Percentiles rank a stretch among this genome's conserved stretches.
These are phyloP conservation scores for Drosophila orosa DNA, from an alignment of 1,140 invertebrate genomes.

Conservation along the genomic window DNA sequence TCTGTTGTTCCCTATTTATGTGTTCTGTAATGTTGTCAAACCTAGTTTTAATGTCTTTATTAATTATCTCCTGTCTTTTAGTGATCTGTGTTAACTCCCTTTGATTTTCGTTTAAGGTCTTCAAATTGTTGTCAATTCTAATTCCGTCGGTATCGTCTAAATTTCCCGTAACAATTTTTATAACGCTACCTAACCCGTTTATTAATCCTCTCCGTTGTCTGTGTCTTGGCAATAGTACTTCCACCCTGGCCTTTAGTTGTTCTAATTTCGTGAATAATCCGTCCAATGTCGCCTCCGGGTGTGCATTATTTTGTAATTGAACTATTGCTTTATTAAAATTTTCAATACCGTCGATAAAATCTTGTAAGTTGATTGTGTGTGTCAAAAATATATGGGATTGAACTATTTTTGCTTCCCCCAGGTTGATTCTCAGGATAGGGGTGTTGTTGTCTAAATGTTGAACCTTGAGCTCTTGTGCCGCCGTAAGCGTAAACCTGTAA, in stretches of 20 bases:
- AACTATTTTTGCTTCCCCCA: constrained; percentile 4
- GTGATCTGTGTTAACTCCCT: not conserved
- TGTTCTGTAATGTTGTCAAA: constrained; percentile 6
- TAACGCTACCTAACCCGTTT: not conserved
- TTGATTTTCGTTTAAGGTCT: not conserved
- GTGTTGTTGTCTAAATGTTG: constrained; percentile 1
- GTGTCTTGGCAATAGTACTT: not conserved
- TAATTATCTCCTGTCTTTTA: constrained; percentile 4
- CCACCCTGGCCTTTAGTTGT: constrained; percentile 2
- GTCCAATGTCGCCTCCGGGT: too few species aligned
- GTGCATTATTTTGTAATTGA: too few species aligned
- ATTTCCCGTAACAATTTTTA: too few species aligned
- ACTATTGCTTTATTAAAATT: not conserved
- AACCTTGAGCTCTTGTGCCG: constrained; percentile 9
- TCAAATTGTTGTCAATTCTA: not conserved
- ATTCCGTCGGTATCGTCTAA: too few species aligned
- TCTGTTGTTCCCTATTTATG: constrained; percentile 1
- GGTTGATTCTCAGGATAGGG: not conserved
- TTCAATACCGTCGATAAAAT: constrained; percentile 7
- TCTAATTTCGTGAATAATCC: constrained; percentile 1
- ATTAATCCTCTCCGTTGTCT: not conserved
- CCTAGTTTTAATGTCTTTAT: not conserved
- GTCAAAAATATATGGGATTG: constrained; percentile 1
- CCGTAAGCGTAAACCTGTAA: constrained; percentile 3
- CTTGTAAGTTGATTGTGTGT: not conserved